phyloP scores from a whole-genome alignment of 92 coral and sea anemone genomes.

The Nematostella vectensis region DNA sequence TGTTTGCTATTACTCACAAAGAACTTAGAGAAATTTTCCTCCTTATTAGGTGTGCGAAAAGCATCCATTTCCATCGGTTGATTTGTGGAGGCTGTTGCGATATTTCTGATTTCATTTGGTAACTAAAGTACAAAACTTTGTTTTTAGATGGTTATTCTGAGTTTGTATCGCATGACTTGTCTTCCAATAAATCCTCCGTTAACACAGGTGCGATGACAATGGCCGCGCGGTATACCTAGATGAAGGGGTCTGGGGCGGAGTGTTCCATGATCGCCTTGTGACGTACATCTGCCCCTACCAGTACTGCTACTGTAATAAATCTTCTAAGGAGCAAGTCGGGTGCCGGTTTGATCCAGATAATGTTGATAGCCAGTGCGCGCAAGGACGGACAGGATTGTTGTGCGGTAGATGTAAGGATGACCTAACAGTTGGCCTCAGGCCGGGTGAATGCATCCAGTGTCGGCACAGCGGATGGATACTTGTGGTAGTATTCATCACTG shows the following conservation, averaged over 20 bases:
- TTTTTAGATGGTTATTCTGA: too few relatives aligned
- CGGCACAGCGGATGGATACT: constrained; percentile 45
- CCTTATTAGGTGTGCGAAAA: too few relatives aligned
- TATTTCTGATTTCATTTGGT: too few relatives aligned
- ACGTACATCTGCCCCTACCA: constrained; percentile 71
- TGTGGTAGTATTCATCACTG: constrained; percentile 43
- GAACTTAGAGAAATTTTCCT: too few relatives aligned
- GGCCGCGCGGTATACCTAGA: constrained; percentile 47
- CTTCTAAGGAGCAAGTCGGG: constrained; percentile 38
- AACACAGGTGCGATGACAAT: background rate
- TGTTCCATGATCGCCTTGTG: constrained; percentile 45
- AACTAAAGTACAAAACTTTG: too few relatives aligned
- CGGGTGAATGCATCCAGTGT: constrained; percentile 54
- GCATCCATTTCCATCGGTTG: too few relatives aligned
- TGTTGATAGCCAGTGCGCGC: constrained; percentile 53
- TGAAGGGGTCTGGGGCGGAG: constrained; percentile 91
- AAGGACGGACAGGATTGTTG: constrained; percentile 62
- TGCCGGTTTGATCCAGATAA: constrained; percentile 52
- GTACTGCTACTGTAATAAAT: constrained; percentile 61
- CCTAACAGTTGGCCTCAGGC: constrained; percentile 61
- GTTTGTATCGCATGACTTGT: too few relatives aligned
- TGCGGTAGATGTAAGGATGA: constrained; percentile 72
- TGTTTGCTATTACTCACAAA: too few relatives aligned
- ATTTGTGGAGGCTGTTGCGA: too few relatives aligned
- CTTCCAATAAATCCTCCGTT: too few relatives aligned